phyloP scores from a whole-genome alignment of 2,113 vertebrate species.

The Mobula hypostoma region DNA sequence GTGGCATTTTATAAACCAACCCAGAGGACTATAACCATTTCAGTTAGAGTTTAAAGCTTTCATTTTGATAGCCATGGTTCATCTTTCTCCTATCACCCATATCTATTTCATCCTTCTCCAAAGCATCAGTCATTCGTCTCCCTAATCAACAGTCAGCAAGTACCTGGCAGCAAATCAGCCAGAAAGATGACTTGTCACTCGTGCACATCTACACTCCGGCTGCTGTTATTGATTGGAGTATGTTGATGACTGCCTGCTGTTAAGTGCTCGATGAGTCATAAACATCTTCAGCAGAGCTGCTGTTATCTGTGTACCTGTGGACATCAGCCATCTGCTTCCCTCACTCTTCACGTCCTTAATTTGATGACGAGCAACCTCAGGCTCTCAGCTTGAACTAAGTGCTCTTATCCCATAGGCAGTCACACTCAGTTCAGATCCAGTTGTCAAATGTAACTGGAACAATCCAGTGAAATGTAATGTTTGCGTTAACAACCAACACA shows the following conservation, averaged over 20 bases:
- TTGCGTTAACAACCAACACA: no score
- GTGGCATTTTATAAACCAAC: neutral
- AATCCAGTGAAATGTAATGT: no score
- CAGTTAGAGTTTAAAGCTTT: neutral
- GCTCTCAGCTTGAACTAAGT: neutral
- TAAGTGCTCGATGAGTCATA: neutral
- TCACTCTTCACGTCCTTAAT: neutral
- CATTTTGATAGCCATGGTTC: neutral
- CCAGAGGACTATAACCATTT: neutral
- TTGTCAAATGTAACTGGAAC: no score
- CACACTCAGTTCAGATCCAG: no score
- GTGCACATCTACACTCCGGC: neutral
- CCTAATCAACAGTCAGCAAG: neutral
- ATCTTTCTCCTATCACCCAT: neutral
- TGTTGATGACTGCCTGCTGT: neutral
- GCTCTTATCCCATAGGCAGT: neutral
- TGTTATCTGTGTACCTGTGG: neutral
- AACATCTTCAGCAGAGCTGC: neutral
- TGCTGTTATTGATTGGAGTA: neutral
- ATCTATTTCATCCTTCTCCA: neutral
- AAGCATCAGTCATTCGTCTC: neutral
- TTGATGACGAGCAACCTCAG: no score
- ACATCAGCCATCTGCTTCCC: neutral
- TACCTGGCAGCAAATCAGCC: neutral
- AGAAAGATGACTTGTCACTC: neutral